Evolutionary conservation across 2,797 vertebrate genomes (phyloP).

Genomic region (Staurois parvus): DNA sequence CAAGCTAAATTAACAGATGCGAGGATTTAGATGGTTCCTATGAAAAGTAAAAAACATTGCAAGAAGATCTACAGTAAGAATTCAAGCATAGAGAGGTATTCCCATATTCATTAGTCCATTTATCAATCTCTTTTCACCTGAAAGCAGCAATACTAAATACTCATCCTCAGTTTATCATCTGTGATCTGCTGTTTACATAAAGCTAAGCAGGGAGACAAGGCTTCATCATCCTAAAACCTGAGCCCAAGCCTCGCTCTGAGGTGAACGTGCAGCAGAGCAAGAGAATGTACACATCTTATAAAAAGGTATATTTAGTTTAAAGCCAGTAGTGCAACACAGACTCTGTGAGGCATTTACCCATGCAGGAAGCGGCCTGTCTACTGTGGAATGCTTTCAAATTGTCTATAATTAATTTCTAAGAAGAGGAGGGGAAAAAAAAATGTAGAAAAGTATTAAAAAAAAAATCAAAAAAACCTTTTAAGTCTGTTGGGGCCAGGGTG

Average conservation of each 20-base stretch:
- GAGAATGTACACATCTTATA: slow-evolving; percentile 55
- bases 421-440: slow-evolving; percentile 1
- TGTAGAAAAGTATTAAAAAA: neutral
- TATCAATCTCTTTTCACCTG: slow-evolving; percentile 43
- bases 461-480: neutral
- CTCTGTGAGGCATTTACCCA: slow-evolving; percentile 58
- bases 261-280: slow-evolving; percentile 58
- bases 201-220: slow-evolving; percentile 60
- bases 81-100: slow-evolving; percentile 61
- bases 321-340: slow-evolving; percentile 62
- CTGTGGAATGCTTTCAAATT: slow-evolving; percentile 58
- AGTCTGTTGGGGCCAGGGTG: neutral
- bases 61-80: slow-evolving; percentile 47
- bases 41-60: slow-evolving; percentile 44
- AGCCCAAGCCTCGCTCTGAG: slow-evolving; percentile 55
- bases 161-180: slow-evolving; percentile 50
- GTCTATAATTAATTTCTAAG: slow-evolving; percentile 57
- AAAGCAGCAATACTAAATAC: slow-evolving; percentile 59
- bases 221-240: slow-evolving; percentile 53
- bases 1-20: slow-evolving; percentile 18
- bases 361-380: slow-evolving; percentile 59
- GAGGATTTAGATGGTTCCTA: slow-evolving; percentile 13
- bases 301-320: slow-evolving; percentile 62
- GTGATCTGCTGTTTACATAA: slow-evolving; percentile 60
- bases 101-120: slow-evolving; percentile 49